Evolutionary conservation across 2,797 vertebrate species (phyloP), one percentile per base, ranked within the genome.

Genomic region (Malurus splendens): DNA sequence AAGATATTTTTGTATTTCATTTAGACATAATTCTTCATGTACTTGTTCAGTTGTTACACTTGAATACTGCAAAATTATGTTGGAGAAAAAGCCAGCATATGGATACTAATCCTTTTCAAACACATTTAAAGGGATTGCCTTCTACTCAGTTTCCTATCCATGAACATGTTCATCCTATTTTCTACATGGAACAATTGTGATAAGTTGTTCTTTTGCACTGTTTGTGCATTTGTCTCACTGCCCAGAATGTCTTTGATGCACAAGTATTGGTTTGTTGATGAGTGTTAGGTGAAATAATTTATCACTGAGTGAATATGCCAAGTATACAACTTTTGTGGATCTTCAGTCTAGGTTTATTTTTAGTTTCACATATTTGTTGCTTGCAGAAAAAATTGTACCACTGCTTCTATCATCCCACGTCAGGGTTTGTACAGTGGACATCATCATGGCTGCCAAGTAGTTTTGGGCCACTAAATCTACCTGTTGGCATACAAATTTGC

Each of bases 1-100:
- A 73, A 78, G 67, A 42, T 79, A 90, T 75, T 48, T 75, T 92
- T 89, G 73, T 92, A 32, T 66, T 90, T 88, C 52, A 48, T 41
- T 76, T 81, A 79, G 59, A 70, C 16, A 5, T 52, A 73, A 56
- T 79, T 68, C 64, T 56, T 86, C 41, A 24, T 70, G 8, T 51
- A 62, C 2, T 45, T 79, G 41, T 60, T 86, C 67, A 32, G 48
- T 70, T 84, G 23, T 30, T 66, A 1, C 24, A 22, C 62, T 76
- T 62, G 38, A 68, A 39, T n/a, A 33, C 22, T 25, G 48, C 12
- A 75, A 75, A 89, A 45, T 68, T 2, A 44, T 33, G 68, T 70
- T 22, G 22, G 64, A 70, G 48, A 70, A 80, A 65, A 55, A 87
- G 16, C 10, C 71, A 78, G 62, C 48, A 23, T 27, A 38, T 73